phyloP scores from a whole-genome alignment of 2,797 vertebrate genomes.

The Tachyglossus aculeatus region DNA sequence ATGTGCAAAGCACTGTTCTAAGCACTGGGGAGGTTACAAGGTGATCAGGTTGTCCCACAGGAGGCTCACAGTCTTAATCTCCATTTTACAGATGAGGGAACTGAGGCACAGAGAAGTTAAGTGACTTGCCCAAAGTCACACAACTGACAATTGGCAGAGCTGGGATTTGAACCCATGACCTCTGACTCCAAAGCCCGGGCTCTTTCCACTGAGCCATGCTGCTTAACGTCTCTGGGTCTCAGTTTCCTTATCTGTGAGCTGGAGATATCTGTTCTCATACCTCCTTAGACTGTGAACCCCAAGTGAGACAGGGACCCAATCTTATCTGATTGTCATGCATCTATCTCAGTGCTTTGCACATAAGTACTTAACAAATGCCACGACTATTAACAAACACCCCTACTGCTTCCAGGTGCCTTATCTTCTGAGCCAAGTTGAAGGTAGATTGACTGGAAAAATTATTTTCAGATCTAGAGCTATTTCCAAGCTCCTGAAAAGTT shows the following conservation, averaged over 20 bases:
- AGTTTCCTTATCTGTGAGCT: neutral
- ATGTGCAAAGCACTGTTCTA: too few species aligned
- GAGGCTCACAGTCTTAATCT: too few species aligned
- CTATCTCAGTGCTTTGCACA: neutral
- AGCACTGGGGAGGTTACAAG: too few species aligned
- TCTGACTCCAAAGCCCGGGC: too few species aligned
- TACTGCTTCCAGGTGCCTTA: neutral
- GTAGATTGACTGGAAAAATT: neutral
- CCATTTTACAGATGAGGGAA: too few species aligned
- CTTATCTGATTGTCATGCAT: neutral
- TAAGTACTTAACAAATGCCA: neutral
- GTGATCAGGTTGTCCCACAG: too few species aligned
- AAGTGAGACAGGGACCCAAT: neutral
- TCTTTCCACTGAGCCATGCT: too few species aligned
- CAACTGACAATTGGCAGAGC: too few species aligned
- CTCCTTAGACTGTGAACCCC: neutral
- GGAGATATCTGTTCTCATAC: neutral
- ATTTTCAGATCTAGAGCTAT: neutral
- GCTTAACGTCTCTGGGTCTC: neutral
- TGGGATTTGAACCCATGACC: too few species aligned
- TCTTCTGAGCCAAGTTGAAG: neutral
- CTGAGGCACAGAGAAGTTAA: too few species aligned
- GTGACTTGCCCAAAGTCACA: too few species aligned
- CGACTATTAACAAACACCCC: neutral
- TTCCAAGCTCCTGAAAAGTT: neutral